Percentiles rank a stretch among this genome's conserved stretches.
Conservation (phyloP, 2,797 vertebrate species). For the Leucoraja ocellata region DNA sequence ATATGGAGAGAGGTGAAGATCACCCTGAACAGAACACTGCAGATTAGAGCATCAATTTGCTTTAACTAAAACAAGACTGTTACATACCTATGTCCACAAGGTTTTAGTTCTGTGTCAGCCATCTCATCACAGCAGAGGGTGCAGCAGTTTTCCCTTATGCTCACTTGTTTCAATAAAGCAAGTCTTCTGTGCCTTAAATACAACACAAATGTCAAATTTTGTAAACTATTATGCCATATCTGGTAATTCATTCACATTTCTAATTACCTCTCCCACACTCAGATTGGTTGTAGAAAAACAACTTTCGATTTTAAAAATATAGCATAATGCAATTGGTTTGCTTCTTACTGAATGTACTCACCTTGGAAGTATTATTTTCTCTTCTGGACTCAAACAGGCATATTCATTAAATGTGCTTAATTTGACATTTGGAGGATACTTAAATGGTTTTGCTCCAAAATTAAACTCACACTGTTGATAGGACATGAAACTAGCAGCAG, state of each 20-base stretch:
- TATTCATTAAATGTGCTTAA: slow-evolving; percentile 98
- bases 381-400: slow-evolving; percentile 82
- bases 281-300: background rate
- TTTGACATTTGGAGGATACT: slow-evolving; percentile 81
- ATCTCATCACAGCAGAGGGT: slow-evolving; percentile 93
- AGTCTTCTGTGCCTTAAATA: slow-evolving; percentile 61
- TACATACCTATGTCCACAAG: slow-evolving; percentile 87
- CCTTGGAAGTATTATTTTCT: slow-evolving; percentile 97
- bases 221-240: background rate
- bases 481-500: slow-evolving; percentile 99
- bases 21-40: no score
- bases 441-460: slow-evolving; percentile 96
- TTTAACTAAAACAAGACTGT: background rate
- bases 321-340: background rate
- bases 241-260: background rate
- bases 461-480: slow-evolving; percentile 99
- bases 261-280: background rate
- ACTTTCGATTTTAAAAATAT: background rate
- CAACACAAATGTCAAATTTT: background rate
- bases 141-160: slow-evolving; percentile 96
- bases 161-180: slow-evolving; percentile 93
- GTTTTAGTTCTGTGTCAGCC: slow-evolving; percentile 91
- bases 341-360: slow-evolving; percentile 48
- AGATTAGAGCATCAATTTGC: background rate
- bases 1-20: no score